These are phyloP conservation scores for Calliopsis andreniformis DNA, from an alignment of 1,140 invertebrate genomes.

Conservation along the genomic window DNA sequence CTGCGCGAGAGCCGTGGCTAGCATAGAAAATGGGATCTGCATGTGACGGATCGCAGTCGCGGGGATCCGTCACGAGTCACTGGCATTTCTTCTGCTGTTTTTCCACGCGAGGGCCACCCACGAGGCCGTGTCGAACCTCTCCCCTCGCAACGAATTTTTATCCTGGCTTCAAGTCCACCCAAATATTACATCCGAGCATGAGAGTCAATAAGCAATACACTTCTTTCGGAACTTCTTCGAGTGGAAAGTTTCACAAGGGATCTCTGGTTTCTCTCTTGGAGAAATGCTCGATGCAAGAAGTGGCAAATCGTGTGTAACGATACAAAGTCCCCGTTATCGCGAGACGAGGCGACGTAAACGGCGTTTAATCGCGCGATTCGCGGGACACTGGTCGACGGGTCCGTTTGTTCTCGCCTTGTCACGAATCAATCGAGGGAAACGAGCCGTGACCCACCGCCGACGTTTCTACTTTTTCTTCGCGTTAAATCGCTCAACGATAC, in stretches of 20 bases:
- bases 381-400: slow-evolving; percentile 35
- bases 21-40: slow-evolving; percentile 74
- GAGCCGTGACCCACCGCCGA: slow-evolving; percentile 43
- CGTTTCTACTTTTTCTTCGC: slow-evolving; percentile 38
- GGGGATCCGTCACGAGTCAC: slow-evolving; percentile 70
- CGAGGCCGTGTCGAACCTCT: not conserved
- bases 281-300: not conserved
- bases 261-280: not conserved
- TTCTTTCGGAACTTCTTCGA: too few relatives aligned
- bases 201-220: too few relatives aligned
- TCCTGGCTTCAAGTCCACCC: not conserved
- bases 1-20: slow-evolving; percentile 19
- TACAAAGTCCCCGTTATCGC: not conserved
- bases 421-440: slow-evolving; percentile 55
- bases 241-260: too few relatives aligned
- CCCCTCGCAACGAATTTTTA: not conserved
- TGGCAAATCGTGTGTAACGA: slow-evolving; percentile 16
- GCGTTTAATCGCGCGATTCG: slow-evolving; percentile 36
- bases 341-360: slow-evolving; percentile 28
- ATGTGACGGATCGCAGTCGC: slow-evolving; percentile 73
- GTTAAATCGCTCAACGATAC: slow-evolving; percentile 42
- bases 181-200: too few relatives aligned
- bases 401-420: slow-evolving; percentile 36
- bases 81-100: slow-evolving; percentile 32
- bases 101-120: slow-evolving; percentile 19